Evolutionary conservation across 2,113 vertebrate species (phyloP), one percentile per base, ranked within the genome.

Genomic region (Caranx ignobilis): DNA sequence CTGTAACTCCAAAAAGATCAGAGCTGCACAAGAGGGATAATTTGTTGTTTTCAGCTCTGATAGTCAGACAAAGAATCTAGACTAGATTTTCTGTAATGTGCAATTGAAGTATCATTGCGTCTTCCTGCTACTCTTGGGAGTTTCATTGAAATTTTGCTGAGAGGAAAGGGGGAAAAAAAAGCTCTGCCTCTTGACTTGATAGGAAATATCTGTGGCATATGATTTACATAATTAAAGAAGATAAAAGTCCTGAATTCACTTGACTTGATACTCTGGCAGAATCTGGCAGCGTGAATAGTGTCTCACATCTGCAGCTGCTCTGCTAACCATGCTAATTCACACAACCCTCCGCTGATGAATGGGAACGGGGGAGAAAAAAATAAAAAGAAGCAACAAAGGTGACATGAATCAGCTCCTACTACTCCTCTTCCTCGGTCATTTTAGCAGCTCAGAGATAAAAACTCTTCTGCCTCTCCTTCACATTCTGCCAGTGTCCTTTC

Each of bases 151-250:
- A 80, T 68, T 84, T 65, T 77, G 41, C 91, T 79, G 59, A 75
- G 55, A 81, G 65, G 50, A 82, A 82, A 84, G 26, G 26, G 26
- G 26, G 60, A 71, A 79, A 85, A 32, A 61, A 82, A 85, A 82
- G 12, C 19, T 35, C 65, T 69, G 68, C 66, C 77, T 79, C 72
- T 71, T 6, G 68, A 71, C 75, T 90, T 87, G 83, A 93, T 84
- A 85, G 89, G 65, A 83, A 89, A 90, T 93, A 89, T 93, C 87
- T 87, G 62, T 83, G 78, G 89, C 87, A 84, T 93, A 78, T 90
- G 75, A 92, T 95, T 93, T 92, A 61, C 92, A 92, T 94, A 94
- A 94, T 91, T 91, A 92, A 90, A 92, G 81, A 60, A 88, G 91
- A 92, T 93, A 88, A 92, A 93, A 92, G 85, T 90, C 82, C 70